Evolutionary conservation across 2,797 vertebrate genomes (phyloP), one percentile per base, ranked within the genome.

Genomic region (Pyrocephalus nanus): DNA sequence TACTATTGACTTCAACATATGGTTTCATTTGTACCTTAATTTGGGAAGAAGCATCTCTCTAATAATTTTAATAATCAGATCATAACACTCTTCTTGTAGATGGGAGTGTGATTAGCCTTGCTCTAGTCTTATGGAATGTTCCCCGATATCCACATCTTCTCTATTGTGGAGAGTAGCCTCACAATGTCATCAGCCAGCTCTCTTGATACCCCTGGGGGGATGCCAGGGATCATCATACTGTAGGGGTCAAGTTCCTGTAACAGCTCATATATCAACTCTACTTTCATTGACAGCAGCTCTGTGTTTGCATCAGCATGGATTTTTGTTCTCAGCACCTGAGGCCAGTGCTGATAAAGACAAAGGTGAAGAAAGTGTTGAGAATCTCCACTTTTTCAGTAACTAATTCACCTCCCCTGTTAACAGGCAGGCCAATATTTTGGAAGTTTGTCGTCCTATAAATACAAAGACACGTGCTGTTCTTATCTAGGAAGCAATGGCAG

Each of bases 211-310:
- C 9, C 47, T 0, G 1, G 6, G 30, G 27, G 7, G 5, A 40
- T 23, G 27, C n/a, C 51, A 65, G 26, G 11, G 7, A 5, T 43
- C 40, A 43, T 32, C 0, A 0, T 26, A 32, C 16, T 15, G 8
- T 4, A 45, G 5, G 15, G 6, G 9, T 69, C 61, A 38, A 38
- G 14, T 9, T 55, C 42, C 38, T 66, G 21, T 22, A 40, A 23
- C 5, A 65, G 15, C 43, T 78, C 51, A 34, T 16, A 22, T 8
- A 47, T 6, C 26, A 60, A 21, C 9, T 38, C 22, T 48, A 45
- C 36, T 15, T 57, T 62, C 42, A 51, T 15, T 38, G 42, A 22
- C 6, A 7, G 36, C 21, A 32, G 32, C 18, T 23, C 22, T 62
- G 26, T 8, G 18, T 42, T 58, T 43, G 4, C 17, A 48, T 30